Base-by-base conservation (phyloP, 1,140 invertebrate species). In the Drosophila tropicalis region DNA sequence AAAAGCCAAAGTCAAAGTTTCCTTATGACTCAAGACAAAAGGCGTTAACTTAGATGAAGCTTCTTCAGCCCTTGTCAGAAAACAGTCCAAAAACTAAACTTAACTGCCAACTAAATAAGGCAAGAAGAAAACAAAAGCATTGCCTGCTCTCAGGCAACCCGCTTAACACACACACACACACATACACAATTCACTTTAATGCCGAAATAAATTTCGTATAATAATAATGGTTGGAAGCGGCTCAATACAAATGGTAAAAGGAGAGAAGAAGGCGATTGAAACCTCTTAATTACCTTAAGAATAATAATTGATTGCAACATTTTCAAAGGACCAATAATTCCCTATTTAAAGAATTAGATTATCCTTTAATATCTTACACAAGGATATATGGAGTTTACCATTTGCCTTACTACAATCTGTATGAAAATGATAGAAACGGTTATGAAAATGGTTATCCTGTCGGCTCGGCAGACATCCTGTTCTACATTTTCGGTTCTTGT, bases 1-100 rank as follows among this genome's bases (percentile, higher is more conserved):
- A 58, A 58, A 58, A 58, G 56, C 56, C 56, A 58, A 58, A 58
- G 56, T 58, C 56, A 58, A 58, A 58, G 32, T 58, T 58, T 58
- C 13, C 56, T 19, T 58, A 36, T 32, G 32, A 39, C 15, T 36
- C 32, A 58, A 36, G 15, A 58, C 56, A 58, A 58, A 51, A 36
- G 56, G 56, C 56, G 56, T 15, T 58, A 58, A 58, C 56, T 58
- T 36, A 29, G 54, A 22, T 56, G 25, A 39, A 39, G 36, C 17
- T 22, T 12, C 9, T 51, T 5, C 17, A 6, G 17, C 10, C 44
- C 1, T 12, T 51, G 44, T 51, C 44, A 51, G 44, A 51, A 51
- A 51, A 19, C 44, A 51, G 44, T 51, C 17, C 17, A 7, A 51
- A 51, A 51, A 51, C 44, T 51, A 51, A 51, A 9, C 19, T 51